Conservation (phyloP, 1,140 invertebrate species). For the Drosophila mauritiana region DNA sequence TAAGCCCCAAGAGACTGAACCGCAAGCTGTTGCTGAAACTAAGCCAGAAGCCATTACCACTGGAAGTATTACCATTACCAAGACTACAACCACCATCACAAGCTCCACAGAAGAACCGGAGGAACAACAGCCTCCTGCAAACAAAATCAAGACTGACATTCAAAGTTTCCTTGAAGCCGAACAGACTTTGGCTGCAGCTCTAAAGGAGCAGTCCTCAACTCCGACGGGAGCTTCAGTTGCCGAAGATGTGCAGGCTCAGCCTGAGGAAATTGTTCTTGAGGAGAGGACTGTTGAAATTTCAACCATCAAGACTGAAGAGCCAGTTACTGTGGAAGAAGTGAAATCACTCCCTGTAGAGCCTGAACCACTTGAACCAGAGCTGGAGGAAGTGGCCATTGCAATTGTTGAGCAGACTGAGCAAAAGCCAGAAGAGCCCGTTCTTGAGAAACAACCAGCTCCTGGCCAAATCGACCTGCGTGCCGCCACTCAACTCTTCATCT, state of each 20-base stretch:
- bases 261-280: not conserved
- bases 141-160: constrained; percentile 45
- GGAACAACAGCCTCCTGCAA: not conserved
- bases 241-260: not conserved
- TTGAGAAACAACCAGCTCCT: constrained; percentile 9
- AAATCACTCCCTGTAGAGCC: not conserved
- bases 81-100: constrained; percentile 41
- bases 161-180: constrained; percentile 53
- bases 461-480: constrained; percentile 60
- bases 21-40: constrained; percentile 2
- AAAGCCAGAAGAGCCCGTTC: not conserved
- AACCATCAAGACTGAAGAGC: constrained; percentile 1
- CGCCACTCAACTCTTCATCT: constrained; percentile 77
- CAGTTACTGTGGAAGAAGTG: not conserved
- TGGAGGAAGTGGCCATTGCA: not conserved
- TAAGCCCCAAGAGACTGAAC: constrained; percentile 17
- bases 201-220: constrained; percentile 24
- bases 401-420: constrained; percentile 9
- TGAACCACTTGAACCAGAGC: not conserved
- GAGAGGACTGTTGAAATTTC: not conserved
- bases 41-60: constrained; percentile 10
- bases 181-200: constrained; percentile 16
- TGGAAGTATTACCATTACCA: constrained; percentile 53
- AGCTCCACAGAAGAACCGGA: constrained; percentile 1
- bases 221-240: not conserved